Conservation (phyloP, 2,888 invertebrate genomes). For the Portevinia maculata region DNA sequence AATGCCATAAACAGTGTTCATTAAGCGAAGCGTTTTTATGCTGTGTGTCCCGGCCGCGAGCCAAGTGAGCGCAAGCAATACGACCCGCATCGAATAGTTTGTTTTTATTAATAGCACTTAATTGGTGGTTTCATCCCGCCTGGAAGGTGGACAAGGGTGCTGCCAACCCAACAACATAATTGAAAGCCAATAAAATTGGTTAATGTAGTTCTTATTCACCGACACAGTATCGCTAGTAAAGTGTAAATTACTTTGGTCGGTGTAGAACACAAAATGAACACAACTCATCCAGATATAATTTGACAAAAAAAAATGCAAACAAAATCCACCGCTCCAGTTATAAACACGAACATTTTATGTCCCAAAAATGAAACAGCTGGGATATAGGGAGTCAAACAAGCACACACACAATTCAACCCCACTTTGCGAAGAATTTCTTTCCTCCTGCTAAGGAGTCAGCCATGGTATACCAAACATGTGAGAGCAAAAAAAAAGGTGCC, state of each 20-base stretch:
- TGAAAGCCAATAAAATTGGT: slow-evolving; percentile 62
- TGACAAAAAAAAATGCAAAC: slow-evolving; percentile 10
- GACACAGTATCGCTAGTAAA: slow-evolving; percentile 43
- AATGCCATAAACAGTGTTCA: slow-evolving; percentile 61
- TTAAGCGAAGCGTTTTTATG: slow-evolving; percentile 53
- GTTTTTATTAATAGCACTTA: slow-evolving; percentile 47
- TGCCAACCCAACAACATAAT: slow-evolving; percentile 45
- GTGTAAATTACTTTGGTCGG: slow-evolving; percentile 39
- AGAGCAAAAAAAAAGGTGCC: slow-evolving; percentile 32
- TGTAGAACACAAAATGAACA: not conserved
- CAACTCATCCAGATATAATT: slow-evolving; percentile 38
- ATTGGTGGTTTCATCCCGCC: slow-evolving; percentile 41
- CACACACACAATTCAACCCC: slow-evolving; percentile 17
- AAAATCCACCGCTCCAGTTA: slow-evolving; percentile 24
- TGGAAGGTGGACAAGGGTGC: not conserved
- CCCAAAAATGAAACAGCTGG: slow-evolving; percentile 49
- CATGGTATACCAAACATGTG: not conserved
- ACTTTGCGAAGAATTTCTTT: slow-evolving; percentile 1
- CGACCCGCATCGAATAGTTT: slow-evolving; percentile 21
- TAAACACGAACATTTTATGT: slow-evolving; percentile 66
- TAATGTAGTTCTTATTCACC: slow-evolving; percentile 63
- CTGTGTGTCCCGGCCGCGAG: slow-evolving; percentile 1
- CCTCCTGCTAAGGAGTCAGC: slow-evolving; percentile 30
- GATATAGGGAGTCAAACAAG: slow-evolving; percentile 23
- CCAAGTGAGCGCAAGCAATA: slow-evolving; percentile 7